Conservation (phyloP, 1,140 invertebrate genomes). For the Neodiprion fabricii region DNA sequence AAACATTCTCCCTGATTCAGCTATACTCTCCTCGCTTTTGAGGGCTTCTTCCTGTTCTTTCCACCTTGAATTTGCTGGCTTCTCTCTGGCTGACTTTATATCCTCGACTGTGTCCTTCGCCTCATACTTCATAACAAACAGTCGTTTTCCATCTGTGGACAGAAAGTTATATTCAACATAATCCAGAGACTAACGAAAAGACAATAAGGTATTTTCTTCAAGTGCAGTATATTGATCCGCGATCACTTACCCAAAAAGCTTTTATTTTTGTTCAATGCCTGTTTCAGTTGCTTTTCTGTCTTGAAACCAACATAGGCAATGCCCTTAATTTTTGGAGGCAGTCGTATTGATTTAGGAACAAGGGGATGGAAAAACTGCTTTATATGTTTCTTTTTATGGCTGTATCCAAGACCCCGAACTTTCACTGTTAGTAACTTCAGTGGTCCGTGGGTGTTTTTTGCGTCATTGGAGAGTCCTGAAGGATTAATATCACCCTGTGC, state of each 20-base stretch:
- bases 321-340: slow-evolving; percentile 80
- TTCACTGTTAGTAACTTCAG: slow-evolving; percentile 69
- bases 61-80: slow-evolving; percentile 65
- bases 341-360: slow-evolving; percentile 77
- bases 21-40: slow-evolving; percentile 81
- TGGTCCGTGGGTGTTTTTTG: slow-evolving; percentile 50
- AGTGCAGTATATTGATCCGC: slow-evolving; percentile 19
- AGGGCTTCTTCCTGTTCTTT: slow-evolving; percentile 73
- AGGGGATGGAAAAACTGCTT: slow-evolving; percentile 86
- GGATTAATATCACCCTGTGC: slow-evolving; percentile 38
- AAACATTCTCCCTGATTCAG: slow-evolving; percentile 93
- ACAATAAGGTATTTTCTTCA: slow-evolving; percentile 9
- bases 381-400: slow-evolving; percentile 79
- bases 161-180: slow-evolving; percentile 24
- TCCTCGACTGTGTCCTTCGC: slow-evolving; percentile 58
- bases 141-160: slow-evolving; percentile 68
- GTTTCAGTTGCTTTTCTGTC: slow-evolving; percentile 80
- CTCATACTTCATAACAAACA: slow-evolving; percentile 71
- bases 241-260: slow-evolving; percentile 77
- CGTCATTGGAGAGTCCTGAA: slow-evolving; percentile 37
- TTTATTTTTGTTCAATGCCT: slow-evolving; percentile 86
- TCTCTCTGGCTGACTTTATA: slow-evolving; percentile 48
- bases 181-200: background rate
- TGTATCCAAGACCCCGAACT: slow-evolving; percentile 72
- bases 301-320: slow-evolving; percentile 92